Base-by-base conservation (phyloP, 2,888 invertebrate genomes). In the Pseudanteris insignis region DNA sequence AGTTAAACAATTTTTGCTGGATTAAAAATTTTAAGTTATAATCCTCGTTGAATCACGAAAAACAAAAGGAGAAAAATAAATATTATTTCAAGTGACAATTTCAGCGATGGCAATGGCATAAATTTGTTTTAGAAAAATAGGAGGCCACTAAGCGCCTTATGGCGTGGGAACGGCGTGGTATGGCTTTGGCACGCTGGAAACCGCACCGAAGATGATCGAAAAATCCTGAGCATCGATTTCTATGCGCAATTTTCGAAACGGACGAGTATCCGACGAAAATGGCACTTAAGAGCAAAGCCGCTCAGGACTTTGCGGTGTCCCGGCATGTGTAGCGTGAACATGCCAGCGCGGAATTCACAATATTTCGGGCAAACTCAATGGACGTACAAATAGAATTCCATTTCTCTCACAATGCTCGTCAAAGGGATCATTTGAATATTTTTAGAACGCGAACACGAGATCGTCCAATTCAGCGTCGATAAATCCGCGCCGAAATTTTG, bases 81-180 rank as follows among this genome's bases (percentile, higher is more conserved):
- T 76, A 73, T 76, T 75, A 68, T 50, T 47, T 26, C 63, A 67
- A 66, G 34, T 60, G 65, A 33, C 40, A 40, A 41, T 47, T 59
- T 48, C 55, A 29, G n/a, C 30, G 38, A 41, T 38, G 65, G 62
- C 70, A 70, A 72, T 72, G 74, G 76, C 74, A 76, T 75, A 74
- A 76, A 75, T 74, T 75, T 75, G 67, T 60, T 67, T 65, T 70
- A 71, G 72, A 77, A 75, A 78, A 78, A 63, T 58, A 63, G 72
- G 75, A 69, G 48, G 29, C 69, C 65, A 68, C 67, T 77, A 79
- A 79, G 76, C 78, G 76, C 72, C 73, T 78, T 78, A 78, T 64
- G 68, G 66, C 70, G 70, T 68, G 69, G 68, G 71, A 72, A 68
- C 66, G 62, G 40, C 48, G 61, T 63, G 55, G 44, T n/a, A 30